phyloP scores from a whole-genome alignment of 2,888 invertebrate genomes.

The Acronicta leporina region DNA sequence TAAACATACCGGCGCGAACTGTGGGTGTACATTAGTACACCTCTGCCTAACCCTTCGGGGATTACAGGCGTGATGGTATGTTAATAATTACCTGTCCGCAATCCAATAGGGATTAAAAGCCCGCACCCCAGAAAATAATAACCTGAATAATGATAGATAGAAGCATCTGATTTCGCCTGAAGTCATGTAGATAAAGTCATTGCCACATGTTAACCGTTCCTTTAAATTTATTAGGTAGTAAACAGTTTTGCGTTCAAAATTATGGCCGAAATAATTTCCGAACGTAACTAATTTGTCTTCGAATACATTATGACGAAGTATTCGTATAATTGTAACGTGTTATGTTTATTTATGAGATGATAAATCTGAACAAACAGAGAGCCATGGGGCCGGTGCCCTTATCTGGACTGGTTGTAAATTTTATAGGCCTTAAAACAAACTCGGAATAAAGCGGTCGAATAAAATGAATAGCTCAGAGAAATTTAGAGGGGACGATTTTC shows the following conservation, averaged over 20 bases:
- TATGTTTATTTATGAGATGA: conserved; percentile 73
- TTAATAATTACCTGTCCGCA: too few relatives aligned
- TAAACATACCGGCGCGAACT: too few relatives aligned
- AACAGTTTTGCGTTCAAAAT: conserved; percentile 22
- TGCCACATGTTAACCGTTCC: conserved; percentile 3
- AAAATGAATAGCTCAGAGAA: conserved; percentile 52
- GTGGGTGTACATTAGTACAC: too few relatives aligned
- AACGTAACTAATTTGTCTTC: conserved; percentile 36
- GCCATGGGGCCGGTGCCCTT: conserved; percentile 57
- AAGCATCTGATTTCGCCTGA: background rate
- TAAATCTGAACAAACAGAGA: conserved; percentile 70
- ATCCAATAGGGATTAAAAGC: too few relatives aligned
- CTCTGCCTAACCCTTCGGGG: too few relatives aligned
- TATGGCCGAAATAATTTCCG: conserved; percentile 25
- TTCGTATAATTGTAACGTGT: conserved; percentile 55
- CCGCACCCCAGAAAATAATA: too few relatives aligned
- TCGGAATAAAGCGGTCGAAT: conserved; percentile 66
- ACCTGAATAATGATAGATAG: background rate
- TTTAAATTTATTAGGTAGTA: conserved; percentile 20
- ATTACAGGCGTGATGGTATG: too few relatives aligned
- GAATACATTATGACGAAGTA: conserved; percentile 38
- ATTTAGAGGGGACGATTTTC: conserved; percentile 42
- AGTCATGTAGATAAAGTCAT: background rate
- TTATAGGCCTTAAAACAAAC: conserved; percentile 73
- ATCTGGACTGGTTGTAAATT: conserved; percentile 71